Percentiles rank a stretch among this genome's conserved stretches.
phyloP scores from a whole-genome alignment of 1,140 invertebrate genomes.

The Eumeta japonica region DNA sequence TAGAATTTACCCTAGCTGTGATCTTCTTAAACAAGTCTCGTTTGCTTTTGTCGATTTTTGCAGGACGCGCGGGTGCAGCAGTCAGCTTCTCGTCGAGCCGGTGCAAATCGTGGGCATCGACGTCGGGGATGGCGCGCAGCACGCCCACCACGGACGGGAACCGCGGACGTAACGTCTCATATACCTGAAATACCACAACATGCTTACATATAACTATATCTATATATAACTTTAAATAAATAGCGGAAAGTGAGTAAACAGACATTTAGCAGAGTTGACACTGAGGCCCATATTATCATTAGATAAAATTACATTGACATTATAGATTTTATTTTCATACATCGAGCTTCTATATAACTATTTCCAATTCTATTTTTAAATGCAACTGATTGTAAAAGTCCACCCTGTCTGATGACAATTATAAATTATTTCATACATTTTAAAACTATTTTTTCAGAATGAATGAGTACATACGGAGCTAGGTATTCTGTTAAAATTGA shows the following conservation, averaged over 20 bases:
- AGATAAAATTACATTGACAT: too few relatives aligned
- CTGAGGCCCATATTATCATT: too few relatives aligned
- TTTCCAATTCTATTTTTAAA: too few relatives aligned
- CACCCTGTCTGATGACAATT: too few relatives aligned
- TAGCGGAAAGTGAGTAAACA: background rate
- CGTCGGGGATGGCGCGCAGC: constrained; percentile 65
- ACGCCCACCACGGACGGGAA: constrained; percentile 67
- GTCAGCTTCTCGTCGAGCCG: constrained; percentile 83
- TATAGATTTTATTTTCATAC: too few relatives aligned
- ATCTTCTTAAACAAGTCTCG: constrained; percentile 89
- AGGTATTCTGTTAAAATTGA: too few relatives aligned
- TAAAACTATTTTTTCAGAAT: too few relatives aligned
- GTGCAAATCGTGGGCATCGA: constrained; percentile 73
- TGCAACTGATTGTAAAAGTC: too few relatives aligned
- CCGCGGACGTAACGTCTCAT: constrained; percentile 75
- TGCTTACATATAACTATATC: background rate
- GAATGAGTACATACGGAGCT: too few relatives aligned
- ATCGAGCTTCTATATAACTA: too few relatives aligned
- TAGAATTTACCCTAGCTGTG: constrained; percentile 67
- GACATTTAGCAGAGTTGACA: background rate
- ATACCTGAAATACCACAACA: constrained; percentile 60
- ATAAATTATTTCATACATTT: too few relatives aligned
- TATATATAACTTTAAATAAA: background rate
- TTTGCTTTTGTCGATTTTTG: constrained; percentile 83
- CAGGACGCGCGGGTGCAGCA: constrained; percentile 66